A percentile compares a stretch with the other conserved stretches of the same genome.
These are phyloP conservation scores for Chrysocyon brachyurus DNA, from an alignment of 2,797 vertebrate genomes.

Conservation along the genomic window DNA sequence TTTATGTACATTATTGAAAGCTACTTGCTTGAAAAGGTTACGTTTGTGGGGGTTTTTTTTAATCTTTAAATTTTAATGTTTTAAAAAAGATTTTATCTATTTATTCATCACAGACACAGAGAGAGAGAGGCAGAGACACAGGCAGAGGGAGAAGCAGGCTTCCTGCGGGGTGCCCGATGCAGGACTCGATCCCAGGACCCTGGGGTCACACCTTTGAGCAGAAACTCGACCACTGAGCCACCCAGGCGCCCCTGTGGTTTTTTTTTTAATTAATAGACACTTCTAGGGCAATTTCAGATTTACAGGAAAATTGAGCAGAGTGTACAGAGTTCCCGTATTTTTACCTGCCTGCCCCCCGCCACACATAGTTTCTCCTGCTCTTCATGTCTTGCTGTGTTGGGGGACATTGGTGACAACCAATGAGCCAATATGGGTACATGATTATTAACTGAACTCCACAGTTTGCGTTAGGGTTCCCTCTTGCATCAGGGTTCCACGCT, in stretches of 20 bases:
- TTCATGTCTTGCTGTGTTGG: neutral
- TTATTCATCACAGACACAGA: too few species aligned
- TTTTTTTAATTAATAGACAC: neutral
- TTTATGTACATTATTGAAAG: fast-evolving
- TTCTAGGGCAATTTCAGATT: neutral
- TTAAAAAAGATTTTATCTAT: too few species aligned
- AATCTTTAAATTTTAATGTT: too few species aligned
- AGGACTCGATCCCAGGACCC: too few species aligned
- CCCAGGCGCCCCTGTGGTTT: too few species aligned
- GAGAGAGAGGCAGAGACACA: too few species aligned
- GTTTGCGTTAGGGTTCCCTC: neutral
- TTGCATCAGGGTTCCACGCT: neutral
- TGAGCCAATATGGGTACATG: neutral
- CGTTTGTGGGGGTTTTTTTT: neutral
- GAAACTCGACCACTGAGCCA: too few species aligned
- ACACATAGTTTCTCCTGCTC: neutral
- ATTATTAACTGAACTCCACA: neutral
- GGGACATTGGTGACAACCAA: neutral
- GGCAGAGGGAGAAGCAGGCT: too few species aligned
- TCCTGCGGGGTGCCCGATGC: too few species aligned
- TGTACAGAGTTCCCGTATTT: neutral
- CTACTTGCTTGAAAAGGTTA: too few species aligned
- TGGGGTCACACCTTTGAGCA: too few species aligned
- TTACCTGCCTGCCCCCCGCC: neutral
- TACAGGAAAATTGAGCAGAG: neutral